Evolutionary conservation across 2,888 invertebrate genomes (phyloP).

Genomic region (Hydrotaea diabolus): DNA sequence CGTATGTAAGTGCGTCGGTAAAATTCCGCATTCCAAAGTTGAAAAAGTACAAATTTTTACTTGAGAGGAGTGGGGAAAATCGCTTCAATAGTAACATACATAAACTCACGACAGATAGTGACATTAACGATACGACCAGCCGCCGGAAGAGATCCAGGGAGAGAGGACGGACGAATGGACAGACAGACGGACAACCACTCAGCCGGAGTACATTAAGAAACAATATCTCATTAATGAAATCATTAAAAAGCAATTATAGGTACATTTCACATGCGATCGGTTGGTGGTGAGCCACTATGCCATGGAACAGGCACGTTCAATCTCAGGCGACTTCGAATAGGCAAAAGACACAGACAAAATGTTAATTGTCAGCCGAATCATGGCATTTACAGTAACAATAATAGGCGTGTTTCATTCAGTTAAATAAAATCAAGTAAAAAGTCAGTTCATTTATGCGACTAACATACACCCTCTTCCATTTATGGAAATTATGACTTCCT

Average conservation of each 20-base stretch:
- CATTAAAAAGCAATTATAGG: constrained; percentile 32
- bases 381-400: neutral
- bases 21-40: constrained; percentile 64
- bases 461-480: no score
- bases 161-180: neutral
- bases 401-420: no score
- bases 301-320: neutral
- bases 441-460: no score
- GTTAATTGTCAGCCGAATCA: neutral
- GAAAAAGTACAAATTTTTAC: neutral
- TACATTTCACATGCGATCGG: neutral
- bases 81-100: neutral
- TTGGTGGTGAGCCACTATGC: neutral
- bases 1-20: neutral
- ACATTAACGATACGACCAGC: neutral
- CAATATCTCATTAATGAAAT: constrained; percentile 31
- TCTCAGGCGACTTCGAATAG: neutral
- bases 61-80: neutral
- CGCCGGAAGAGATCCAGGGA: neutral
- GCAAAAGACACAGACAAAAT: neutral
- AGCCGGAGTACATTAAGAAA: neutral
- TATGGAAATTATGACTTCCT: no score
- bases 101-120: constrained; percentile 20
- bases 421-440: no score
- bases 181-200: neutral